A percentile compares a stretch with the other conserved stretches of the same genome.
These are phyloP conservation scores for Mesochorus sp. DNA, from an alignment of 2,888 invertebrate genomes.

Conservation along the genomic window DNA sequence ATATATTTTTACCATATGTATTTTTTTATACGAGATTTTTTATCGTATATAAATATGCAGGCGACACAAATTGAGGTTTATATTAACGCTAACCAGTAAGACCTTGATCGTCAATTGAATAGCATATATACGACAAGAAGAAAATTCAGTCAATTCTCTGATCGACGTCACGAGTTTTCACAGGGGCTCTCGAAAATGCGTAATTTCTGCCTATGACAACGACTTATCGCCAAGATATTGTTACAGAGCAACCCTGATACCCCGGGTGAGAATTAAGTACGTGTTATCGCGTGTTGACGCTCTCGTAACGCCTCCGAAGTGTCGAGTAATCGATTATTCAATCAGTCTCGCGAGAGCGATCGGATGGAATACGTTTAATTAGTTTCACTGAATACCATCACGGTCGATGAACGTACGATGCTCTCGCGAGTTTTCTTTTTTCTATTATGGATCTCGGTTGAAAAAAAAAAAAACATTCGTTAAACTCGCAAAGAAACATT, in stretches of 20 bases:
- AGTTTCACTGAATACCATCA: constrained; percentile 6
- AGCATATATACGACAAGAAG: constrained; percentile 44
- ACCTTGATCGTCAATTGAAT: constrained; percentile 77
- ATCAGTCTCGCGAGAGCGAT: constrained; percentile 31
- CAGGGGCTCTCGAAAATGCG: background rate
- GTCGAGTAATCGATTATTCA: constrained; percentile 48
- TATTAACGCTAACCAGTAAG: constrained; percentile 73
- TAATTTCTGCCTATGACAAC: no score
- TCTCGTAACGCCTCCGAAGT: background rate
- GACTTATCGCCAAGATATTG: background rate
- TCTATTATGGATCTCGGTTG: no score
- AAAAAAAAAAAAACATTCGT: background rate
- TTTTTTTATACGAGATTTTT: constrained; percentile 13
- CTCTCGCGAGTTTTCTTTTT: background rate
- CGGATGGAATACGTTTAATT: constrained; percentile 35
- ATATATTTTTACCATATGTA: background rate
- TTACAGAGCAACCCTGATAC: background rate
- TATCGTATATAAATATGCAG: background rate
- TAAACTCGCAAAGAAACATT: background rate
- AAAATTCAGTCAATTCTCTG: constrained; percentile 50
- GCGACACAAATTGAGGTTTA: constrained; percentile 49
- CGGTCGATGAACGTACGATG: constrained; percentile 28
- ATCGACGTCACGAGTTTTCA: constrained; percentile 3
- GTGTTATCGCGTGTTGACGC: constrained; percentile 15
- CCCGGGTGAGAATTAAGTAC: constrained; percentile 13